Evolutionary conservation across 2,113 vertebrate species (phyloP).

Genomic region (Misgurnus anguillicaudatus): DNA sequence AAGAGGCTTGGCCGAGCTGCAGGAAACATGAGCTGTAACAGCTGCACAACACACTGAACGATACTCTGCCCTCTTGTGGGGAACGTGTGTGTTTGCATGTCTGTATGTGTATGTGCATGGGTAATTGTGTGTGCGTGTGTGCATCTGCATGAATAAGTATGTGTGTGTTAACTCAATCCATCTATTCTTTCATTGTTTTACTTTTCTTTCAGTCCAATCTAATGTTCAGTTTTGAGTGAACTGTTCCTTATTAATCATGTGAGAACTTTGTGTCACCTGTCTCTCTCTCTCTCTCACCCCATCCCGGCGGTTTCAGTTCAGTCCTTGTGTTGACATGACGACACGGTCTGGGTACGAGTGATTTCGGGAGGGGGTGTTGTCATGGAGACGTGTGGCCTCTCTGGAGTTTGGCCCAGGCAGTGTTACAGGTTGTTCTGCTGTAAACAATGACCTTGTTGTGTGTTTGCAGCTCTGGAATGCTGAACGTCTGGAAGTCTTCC

Average conservation of each 20-base stretch:
- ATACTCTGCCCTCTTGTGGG: constrained; percentile 54
- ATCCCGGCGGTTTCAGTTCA: neutral
- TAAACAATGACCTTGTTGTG: constrained; percentile 84
- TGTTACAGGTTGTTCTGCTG: constrained; percentile 80
- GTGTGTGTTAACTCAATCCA: too few species aligned
- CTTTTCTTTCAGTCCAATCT: too few species aligned
- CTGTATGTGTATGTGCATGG: neutral
- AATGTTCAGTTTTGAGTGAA: too few species aligned
- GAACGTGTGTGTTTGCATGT: neutral
- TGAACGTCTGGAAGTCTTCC: constrained; percentile 78
- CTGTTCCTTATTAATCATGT: neutral
- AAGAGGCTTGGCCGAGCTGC: constrained; percentile 38
- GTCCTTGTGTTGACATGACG: constrained; percentile 38
- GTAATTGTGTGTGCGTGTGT: neutral
- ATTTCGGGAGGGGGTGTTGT: constrained; percentile 67
- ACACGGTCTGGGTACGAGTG: constrained; percentile 52
- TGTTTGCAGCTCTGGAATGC: constrained; percentile 76
- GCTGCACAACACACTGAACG: constrained; percentile 51
- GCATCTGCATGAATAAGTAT: too few species aligned
- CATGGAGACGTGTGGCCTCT: constrained; percentile 70
- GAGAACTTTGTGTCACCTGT: constrained; percentile 11
- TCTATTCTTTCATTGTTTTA: too few species aligned
- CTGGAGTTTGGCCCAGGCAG: constrained; percentile 71
- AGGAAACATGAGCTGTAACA: constrained; percentile 70
- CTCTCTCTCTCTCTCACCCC: neutral